These are phyloP conservation scores for Torymus auratus DNA, from an alignment of 2,888 invertebrate species.

Conservation along the genomic window DNA sequence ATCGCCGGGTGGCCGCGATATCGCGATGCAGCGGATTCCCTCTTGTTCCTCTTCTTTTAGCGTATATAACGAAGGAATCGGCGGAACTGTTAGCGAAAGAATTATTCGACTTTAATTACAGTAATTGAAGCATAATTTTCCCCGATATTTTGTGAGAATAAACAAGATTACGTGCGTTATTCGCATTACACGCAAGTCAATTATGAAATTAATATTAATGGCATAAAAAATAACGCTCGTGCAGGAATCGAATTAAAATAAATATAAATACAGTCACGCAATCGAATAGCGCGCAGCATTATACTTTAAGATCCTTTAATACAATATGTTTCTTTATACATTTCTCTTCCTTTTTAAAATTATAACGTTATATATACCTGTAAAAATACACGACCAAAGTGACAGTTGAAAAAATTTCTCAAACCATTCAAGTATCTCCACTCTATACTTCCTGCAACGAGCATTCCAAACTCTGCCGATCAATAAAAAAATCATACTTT, in stretches of 20 bases:
- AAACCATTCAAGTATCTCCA: too few relatives aligned
- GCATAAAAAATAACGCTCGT: constrained; percentile 46
- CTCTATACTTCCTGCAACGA: too few relatives aligned
- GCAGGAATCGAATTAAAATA: constrained; percentile 50
- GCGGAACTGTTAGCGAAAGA: constrained; percentile 15
- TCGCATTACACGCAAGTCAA: constrained; percentile 54
- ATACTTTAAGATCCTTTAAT: too few relatives aligned
- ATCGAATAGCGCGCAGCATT: constrained; percentile 11
- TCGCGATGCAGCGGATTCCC: constrained; percentile 14
- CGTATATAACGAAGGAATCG: constrained; percentile 36
- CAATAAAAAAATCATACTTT: too few relatives aligned
- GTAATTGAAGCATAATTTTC: constrained; percentile 50
- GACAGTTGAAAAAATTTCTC: too few relatives aligned
- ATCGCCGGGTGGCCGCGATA: constrained; percentile 25
- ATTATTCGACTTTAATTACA: constrained; percentile 53
- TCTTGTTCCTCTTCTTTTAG: constrained; percentile 5
- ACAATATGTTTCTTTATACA: too few relatives aligned
- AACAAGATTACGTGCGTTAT: constrained; percentile 32
- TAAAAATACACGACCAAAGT: too few relatives aligned
- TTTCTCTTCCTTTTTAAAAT: too few relatives aligned
- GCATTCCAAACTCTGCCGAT: too few relatives aligned
- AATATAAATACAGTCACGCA: constrained; percentile 54
- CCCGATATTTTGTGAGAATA: constrained; percentile 48
- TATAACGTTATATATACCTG: too few relatives aligned
- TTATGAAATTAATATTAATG: constrained; percentile 57